Evolutionary conservation across 2,797 vertebrate genomes (phyloP), one percentile per base, ranked within the genome.

Genomic region (Tragelaphus eurycerus): DNA sequence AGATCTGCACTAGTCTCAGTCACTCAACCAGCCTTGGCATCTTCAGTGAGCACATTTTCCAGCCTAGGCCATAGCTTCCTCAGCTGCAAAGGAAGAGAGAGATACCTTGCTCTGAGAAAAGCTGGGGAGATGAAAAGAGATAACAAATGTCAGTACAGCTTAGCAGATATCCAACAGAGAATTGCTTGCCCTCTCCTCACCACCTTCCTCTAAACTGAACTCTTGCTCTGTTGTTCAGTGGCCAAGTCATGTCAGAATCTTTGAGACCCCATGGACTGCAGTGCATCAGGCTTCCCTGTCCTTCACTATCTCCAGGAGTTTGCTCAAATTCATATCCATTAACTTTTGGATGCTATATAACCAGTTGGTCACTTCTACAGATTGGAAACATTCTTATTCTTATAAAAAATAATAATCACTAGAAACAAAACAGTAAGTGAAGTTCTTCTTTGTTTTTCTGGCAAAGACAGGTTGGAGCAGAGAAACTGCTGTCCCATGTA

Each of bases 61-160:
- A 25, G 6, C 31, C 17, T 38, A 46, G n/a, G 10, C n/a, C n/a
- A 12, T 2, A 13, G 8, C 15, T 57, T 88, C 31, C 17, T 57
- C 11, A 34, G 5, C 19, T 79, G 25, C 16, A 21, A 34, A 38
- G 27, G 29, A 62, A 48, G 38, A 50, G 46, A 54, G n/a, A 9
- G 11, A 2, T 3, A 1, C 9, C 2, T 11, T 11, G 6, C 59
- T 43, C 19, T 25, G 60, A 34, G 25, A 74, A 74, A 15, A 27
- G 6, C 1, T 4, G 21, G 23, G 3, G 19, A 34, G 3, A 1
- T 1, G 3, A 21, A 7, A 43, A 0, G 3, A 9, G 46, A 8
- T 2, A 4, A 17, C 3, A 14, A 0, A 38, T 12, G 25, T 4
- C 1, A 1, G 9, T 0, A 54, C 0, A 2, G 27, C 6, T 29